Conservation (phyloP, 2,113 vertebrate genomes). For the Alces alces region DNA sequence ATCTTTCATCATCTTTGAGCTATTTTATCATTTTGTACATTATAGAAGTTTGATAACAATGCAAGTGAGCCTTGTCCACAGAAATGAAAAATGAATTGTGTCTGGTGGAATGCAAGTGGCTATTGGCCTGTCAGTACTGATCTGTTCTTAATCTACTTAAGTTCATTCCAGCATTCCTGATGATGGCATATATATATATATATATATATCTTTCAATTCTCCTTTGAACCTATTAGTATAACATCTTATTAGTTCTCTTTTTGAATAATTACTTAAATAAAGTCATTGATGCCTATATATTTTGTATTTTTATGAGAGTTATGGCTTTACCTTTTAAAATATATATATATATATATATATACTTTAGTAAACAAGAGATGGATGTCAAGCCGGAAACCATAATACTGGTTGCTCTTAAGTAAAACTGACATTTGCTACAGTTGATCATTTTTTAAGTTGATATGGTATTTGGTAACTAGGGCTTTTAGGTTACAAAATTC, state of each 20-base stretch:
- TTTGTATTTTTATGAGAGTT: background rate
- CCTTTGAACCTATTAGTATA: background rate
- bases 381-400: background rate
- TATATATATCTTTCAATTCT: background rate
- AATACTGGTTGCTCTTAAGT: background rate
- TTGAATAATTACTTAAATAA: background rate
- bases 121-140: background rate
- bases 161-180: background rate
- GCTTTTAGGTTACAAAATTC: background rate
- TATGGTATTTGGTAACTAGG: background rate
- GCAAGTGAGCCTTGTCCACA: background rate
- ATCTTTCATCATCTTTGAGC: background rate
- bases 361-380: background rate
- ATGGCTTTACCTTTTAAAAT: background rate
- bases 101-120: background rate
- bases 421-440: background rate
- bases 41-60: background rate
- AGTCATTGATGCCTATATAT: background rate
- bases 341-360: background rate
- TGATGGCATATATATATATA: accelerated
- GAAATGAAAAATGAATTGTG: background rate
- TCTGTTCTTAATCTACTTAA: background rate
- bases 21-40: background rate
- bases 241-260: background rate
- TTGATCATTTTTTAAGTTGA: background rate